phyloP scores from a whole-genome alignment of 2,797 vertebrate species.

The Bufotes viridis region DNA sequence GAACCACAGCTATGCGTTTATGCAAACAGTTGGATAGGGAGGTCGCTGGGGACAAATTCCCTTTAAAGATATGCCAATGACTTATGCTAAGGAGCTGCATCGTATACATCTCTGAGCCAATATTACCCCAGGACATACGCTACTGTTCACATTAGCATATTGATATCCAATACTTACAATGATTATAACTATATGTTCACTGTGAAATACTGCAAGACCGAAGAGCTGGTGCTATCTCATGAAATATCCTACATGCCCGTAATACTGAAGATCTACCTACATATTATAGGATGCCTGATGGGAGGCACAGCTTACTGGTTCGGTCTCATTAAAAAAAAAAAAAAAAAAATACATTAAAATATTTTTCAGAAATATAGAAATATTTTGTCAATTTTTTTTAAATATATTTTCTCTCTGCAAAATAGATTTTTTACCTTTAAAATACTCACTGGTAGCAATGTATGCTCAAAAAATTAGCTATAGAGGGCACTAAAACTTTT shows the following conservation, averaged over 20 bases:
- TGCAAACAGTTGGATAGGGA: too few species aligned
- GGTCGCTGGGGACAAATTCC: too few species aligned
- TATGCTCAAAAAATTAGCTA: not conserved
- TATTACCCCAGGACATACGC: not conserved
- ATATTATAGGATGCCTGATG: not conserved
- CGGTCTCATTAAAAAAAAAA: too few species aligned
- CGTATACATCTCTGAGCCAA: not conserved
- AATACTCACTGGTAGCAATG: not conserved
- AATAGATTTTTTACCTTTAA: not conserved
- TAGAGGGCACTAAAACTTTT: not conserved
- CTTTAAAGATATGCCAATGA: not conserved
- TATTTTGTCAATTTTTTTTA: not conserved
- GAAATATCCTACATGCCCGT: not conserved
- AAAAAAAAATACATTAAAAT: too few species aligned
- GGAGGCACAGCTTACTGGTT: not conserved
- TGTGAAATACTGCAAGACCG: not conserved
- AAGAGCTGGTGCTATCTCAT: not conserved
- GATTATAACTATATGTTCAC: not conserved
- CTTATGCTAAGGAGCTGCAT: not conserved
- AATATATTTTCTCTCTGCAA: conserved; percentile 2
- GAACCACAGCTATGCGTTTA: too few species aligned
- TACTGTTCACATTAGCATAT: not conserved
- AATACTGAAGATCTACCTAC: not conserved
- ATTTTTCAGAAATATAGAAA: not conserved
- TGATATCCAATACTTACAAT: not conserved